Percentiles rank a stretch among this genome's conserved stretches.
Evolutionary conservation across 2,888 invertebrate genomes (phyloP).

Genomic region (Cinara cedri): DNA sequence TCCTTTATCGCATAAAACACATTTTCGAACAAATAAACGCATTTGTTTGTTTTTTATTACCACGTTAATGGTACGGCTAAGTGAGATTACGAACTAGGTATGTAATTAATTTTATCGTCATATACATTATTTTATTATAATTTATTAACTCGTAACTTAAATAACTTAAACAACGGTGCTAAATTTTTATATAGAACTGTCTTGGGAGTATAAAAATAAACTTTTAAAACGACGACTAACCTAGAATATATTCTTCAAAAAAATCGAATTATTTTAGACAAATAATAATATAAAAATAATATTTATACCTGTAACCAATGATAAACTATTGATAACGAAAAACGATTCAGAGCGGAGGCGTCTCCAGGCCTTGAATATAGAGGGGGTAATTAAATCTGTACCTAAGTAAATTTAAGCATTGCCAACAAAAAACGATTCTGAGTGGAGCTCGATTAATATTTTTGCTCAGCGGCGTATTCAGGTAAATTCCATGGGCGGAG

Average conservation of each 20-base stretch:
- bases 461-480: no score
- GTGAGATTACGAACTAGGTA: conserved; percentile 36
- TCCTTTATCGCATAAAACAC: background rate
- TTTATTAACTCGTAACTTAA: conserved; percentile 19
- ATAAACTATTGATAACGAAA: no score
- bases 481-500: no score
- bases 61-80: background rate
- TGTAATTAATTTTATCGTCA: background rate
- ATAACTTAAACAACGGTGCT: conserved; percentile 25
- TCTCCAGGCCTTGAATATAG: no score
- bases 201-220: background rate
- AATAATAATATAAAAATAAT: no score
- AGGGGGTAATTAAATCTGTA: no score
- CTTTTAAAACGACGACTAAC: background rate
- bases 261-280: background rate
- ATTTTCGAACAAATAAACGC: conserved; percentile 25
- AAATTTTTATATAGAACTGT: conserved; percentile 1
- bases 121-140: background rate
- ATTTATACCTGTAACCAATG: no score
- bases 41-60: conserved; percentile 28
- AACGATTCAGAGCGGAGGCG: no score
- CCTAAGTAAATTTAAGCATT: no score
- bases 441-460: no score
- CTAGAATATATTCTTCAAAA: background rate
- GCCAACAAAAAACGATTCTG: no score